Base-by-base conservation (phyloP, 2,797 vertebrate genomes). In the Sebastes cheni region DNA sequence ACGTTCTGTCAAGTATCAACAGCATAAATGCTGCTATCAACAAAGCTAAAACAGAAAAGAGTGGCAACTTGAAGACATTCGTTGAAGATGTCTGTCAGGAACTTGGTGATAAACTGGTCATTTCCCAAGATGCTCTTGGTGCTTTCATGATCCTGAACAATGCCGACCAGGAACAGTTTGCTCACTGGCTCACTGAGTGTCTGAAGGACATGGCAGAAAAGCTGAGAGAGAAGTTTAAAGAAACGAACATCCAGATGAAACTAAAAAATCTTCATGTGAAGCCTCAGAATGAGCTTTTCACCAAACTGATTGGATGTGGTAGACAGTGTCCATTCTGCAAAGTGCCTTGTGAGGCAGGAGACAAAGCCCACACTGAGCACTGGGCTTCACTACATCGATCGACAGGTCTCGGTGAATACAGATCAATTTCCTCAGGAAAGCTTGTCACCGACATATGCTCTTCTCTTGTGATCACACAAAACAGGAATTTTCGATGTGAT, bases 271-370 rank as follows among this genome's bases (percentile, higher is more conserved):
- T 93, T 1, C 10, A 56, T 1, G 9, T 94, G 5, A 84, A 93
- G 0, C 94, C 95, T 0, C 82, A 95, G 58, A 6, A 90, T 18
- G 91, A 86, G 42, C 87, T 95, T 27, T 94, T 94, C 39, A 86
- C 12, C 2, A 70, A 8, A 23, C 9, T 95, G 36, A 82, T 94
- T 76, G 95, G 93, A 56, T 95, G 95, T 90, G 92, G 94, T 5
- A 64, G 88, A 71, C 89, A 82, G 74, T 95, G 95, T 85, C 95
- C 95, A 0, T 95, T 95, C 67, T 96, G 95, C 23, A 29, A 0
- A 29, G 75, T 65, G 0, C 88, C 93, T 0, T 95, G 94, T 92
- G 94, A 94, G 2, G 90, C 88, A 34, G 91, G 61, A 78, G 92
- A 78, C 42, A 13, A 16, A 1, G 18, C 0, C 0, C 94, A 96